These are phyloP conservation scores for Phalacrocorax aristotelis DNA, from an alignment of 2,113 vertebrate species.

Conservation along the genomic window DNA sequence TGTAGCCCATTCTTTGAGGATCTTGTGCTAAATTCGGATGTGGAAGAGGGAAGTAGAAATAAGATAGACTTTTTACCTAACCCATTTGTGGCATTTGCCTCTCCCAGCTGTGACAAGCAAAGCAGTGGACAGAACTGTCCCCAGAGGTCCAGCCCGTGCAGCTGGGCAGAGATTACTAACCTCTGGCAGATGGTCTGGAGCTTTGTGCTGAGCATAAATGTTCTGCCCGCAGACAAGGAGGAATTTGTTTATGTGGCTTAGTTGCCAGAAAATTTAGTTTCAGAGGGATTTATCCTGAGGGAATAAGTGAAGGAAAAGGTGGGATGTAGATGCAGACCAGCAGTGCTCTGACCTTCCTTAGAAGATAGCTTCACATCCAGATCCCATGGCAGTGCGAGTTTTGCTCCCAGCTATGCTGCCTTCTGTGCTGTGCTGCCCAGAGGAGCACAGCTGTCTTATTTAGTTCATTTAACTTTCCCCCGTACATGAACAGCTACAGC, in stretches of 20 bases:
- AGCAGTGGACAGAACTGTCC: background rate
- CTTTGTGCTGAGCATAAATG: background rate
- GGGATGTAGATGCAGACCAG: background rate
- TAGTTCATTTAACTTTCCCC: slow-evolving; percentile 1
- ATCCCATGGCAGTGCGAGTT: accelerated
- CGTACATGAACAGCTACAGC: background rate
- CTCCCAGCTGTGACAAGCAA: background rate
- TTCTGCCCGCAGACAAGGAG: background rate
- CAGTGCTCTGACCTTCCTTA: background rate
- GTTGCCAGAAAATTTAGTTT: background rate
- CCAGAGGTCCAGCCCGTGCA: background rate
- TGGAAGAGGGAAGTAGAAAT: background rate
- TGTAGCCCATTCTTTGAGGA: background rate
- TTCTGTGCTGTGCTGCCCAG: background rate
- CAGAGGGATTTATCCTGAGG: background rate
- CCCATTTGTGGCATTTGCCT: background rate
- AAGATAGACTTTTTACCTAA: background rate
- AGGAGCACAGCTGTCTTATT: background rate
- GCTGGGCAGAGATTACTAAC: background rate
- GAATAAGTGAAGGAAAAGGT: background rate
- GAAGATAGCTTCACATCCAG: background rate
- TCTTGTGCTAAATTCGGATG: background rate
- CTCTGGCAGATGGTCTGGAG: background rate
- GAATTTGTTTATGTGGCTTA: background rate
- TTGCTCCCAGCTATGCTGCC: background rate